Evolutionary conservation across 2,113 vertebrate species (phyloP).

Genomic region (Lycocorax pyrrhopterus): DNA sequence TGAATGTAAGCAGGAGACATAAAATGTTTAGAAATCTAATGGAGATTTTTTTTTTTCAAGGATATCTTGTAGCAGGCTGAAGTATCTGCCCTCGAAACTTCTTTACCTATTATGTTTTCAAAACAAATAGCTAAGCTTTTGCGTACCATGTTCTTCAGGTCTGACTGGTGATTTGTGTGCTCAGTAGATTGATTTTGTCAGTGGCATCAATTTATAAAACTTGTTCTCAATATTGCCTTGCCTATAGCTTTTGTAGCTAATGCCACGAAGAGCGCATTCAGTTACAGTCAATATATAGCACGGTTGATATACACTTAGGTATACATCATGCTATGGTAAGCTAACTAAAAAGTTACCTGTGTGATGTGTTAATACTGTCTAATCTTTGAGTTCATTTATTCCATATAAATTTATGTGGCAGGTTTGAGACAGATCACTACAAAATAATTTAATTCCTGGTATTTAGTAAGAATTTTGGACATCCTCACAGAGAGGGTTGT

Average conservation of each 20-base stretch:
- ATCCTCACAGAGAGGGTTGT: accelerated
- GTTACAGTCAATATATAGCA: neutral
- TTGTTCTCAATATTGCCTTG: neutral
- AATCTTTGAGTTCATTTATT: neutral
- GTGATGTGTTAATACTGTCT: neutral
- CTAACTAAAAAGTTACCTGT: neutral
- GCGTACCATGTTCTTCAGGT: neutral
- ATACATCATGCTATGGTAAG: neutral
- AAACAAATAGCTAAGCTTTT: neutral
- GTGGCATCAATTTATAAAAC: neutral
- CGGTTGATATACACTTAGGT: neutral
- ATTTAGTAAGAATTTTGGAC: neutral
- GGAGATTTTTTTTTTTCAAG: neutral
- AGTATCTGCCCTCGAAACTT: neutral
- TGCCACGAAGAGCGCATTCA: neutral
- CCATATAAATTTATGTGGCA: neutral
- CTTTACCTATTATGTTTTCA: neutral
- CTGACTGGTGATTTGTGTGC: neutral
- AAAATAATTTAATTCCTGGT: neutral
- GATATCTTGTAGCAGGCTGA: neutral
- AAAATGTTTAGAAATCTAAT: neutral
- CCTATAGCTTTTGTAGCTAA: neutral
- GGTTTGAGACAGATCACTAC: neutral
- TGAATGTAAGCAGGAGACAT: neutral
- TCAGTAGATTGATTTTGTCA: neutral